Percentiles rank a stretch among this genome's conserved stretches.
Conservation (phyloP, 2,113 vertebrate species). For the Damaliscus lunatus region DNA sequence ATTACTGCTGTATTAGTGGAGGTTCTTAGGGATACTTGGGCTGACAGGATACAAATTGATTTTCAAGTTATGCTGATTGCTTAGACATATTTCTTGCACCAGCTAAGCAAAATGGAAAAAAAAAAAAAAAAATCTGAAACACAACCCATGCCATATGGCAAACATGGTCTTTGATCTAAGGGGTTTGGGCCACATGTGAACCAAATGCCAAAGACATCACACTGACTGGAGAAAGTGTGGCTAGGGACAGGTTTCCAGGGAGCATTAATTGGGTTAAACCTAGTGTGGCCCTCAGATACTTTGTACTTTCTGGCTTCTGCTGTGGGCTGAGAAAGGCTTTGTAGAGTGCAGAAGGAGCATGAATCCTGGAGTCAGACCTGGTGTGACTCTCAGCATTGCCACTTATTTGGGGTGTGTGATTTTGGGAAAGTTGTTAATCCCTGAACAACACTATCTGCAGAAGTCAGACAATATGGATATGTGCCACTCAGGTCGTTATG, state of each 20-base stretch:
- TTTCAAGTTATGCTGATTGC: constrained; percentile 35
- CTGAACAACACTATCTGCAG: background rate
- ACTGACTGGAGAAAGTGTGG: background rate
- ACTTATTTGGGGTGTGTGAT: background rate
- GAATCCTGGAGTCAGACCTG: background rate
- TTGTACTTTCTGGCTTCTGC: background rate
- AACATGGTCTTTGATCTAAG: background rate
- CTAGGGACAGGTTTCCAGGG: background rate
- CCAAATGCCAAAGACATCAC: background rate
- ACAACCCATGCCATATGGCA: background rate
- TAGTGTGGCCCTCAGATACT: background rate
- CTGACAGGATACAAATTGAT: constrained; percentile 41
- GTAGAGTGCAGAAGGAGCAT: background rate
- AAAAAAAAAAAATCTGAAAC: fast-evolving
- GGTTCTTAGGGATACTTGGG: background rate
- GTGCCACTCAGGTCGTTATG: too few species aligned
- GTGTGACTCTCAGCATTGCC: background rate
- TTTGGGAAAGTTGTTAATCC: background rate
- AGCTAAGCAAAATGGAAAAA: background rate
- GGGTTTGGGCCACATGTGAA: background rate
- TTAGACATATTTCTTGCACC: background rate
- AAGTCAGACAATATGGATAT: background rate
- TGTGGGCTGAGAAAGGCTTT: background rate
- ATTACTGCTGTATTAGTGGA: constrained; percentile 4
- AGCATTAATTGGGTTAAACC: background rate